Evolutionary conservation across 2,113 vertebrate species (phyloP).

Genomic region (Vireo altiloquus): DNA sequence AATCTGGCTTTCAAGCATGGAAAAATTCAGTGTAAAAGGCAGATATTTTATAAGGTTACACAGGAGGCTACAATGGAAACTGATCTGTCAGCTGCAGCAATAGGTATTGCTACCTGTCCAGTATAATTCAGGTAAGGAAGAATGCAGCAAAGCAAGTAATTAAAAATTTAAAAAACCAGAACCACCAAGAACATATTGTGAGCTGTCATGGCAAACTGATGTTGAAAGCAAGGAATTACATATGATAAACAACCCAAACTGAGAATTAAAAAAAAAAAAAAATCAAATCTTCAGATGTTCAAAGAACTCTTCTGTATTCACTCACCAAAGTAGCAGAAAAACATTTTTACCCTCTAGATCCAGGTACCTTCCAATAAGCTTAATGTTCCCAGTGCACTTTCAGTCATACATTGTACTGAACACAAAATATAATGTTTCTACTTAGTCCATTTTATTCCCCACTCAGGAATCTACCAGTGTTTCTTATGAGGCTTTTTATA

Average conservation of each 20-base stretch:
- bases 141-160: not conserved
- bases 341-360: not conserved
- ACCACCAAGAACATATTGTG: not conserved
- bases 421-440: not conserved
- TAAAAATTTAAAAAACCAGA: not conserved
- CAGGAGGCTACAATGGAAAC: not conserved
- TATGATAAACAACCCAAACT: not conserved
- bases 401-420: not conserved
- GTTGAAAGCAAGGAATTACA: not conserved
- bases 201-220: not conserved
- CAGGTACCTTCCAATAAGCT: not conserved
- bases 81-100: not conserved
- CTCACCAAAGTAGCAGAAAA: not conserved
- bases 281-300: not conserved
- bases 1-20: not conserved
- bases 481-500: not conserved
- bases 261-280: not conserved
- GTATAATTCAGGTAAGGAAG: not conserved
- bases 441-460: not conserved
- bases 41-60: not conserved
- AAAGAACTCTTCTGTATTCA: not conserved
- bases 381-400: not conserved
- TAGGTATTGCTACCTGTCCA: not conserved
- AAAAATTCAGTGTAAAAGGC: conserved; percentile 2
- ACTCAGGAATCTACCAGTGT: not conserved